A percentile compares a stretch with the other conserved stretches of the same genome.
phyloP scores from a whole-genome alignment of 2,113 vertebrate genomes.

The Enhydra lutris region DNA sequence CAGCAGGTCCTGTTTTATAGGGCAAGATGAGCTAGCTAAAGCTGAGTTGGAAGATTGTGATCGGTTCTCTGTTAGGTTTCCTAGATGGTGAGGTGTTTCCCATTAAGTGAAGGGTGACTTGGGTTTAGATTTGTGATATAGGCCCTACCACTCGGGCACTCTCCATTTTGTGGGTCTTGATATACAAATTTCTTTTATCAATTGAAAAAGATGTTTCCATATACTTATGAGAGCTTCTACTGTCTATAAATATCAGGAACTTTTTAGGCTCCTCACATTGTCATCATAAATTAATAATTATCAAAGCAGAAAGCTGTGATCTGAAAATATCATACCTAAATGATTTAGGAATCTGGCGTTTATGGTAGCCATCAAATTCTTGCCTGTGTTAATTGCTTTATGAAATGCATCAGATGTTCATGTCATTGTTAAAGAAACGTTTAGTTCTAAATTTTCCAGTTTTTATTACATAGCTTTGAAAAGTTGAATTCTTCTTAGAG shows the following conservation, averaged over 20 bases:
- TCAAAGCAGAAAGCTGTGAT: neutral
- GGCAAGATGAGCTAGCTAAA: neutral
- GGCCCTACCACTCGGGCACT: neutral
- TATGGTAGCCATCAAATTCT: neutral
- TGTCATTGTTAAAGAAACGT: neutral
- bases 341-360: neutral
- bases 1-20: neutral
- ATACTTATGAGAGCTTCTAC: slow-evolving; percentile 14
- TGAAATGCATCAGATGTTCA: neutral
- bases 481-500: neutral
- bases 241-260: neutral
- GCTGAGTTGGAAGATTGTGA: neutral
- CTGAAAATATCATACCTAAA: neutral
- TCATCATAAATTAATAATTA: slow-evolving; percentile 37
- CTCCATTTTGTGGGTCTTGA: neutral
- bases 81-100: neutral
- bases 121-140: neutral
- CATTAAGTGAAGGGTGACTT: neutral
- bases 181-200: neutral
- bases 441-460: neutral
- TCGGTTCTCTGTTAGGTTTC: neutral
- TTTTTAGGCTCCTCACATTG: neutral
- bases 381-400: neutral
- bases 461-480: neutral
- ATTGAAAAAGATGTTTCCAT: slow-evolving; percentile 1